A percentile compares a stretch with the other conserved stretches of the same genome.
Evolutionary conservation across 2,888 invertebrate species (phyloP).

Genomic region (Cerceris rybyensis): DNA sequence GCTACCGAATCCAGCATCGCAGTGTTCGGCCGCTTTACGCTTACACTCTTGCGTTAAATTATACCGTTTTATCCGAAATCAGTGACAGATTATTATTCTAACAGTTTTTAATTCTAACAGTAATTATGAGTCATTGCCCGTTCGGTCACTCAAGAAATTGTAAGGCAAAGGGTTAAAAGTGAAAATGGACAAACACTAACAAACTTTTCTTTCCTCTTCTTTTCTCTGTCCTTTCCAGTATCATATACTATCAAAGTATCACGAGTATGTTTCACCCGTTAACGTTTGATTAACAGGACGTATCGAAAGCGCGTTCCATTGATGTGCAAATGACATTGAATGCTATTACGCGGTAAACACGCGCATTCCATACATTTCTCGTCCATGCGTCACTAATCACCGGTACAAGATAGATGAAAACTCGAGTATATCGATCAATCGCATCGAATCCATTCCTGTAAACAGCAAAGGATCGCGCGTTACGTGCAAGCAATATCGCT

Average conservation of each 20-base stretch:
- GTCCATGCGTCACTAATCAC: not conserved
- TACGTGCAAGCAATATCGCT: not conserved
- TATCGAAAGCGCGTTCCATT: conserved; percentile 30
- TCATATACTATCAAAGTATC: not conserved
- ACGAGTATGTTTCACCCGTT: conserved; percentile 15
- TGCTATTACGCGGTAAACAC: conserved; percentile 36
- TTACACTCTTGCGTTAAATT: too few species aligned
- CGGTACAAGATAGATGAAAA: conserved; percentile 29
- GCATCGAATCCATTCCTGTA: not conserved
- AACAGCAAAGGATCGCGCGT: not conserved
- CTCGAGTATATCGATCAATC: conserved; percentile 9
- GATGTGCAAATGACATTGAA: conserved; percentile 41
- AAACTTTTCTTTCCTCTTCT: too few species aligned
- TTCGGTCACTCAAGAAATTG: too few species aligned
- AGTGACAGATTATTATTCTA: too few species aligned
- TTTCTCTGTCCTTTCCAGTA: not conserved
- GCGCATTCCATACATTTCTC: conserved; percentile 25
- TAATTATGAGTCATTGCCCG: too few species aligned
- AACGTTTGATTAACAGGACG: conserved; percentile 28
- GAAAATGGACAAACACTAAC: too few species aligned
- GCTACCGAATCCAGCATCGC: too few species aligned
- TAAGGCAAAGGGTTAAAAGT: too few species aligned
- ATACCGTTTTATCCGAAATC: too few species aligned
- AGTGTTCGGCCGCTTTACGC: too few species aligned
- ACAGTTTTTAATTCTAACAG: too few species aligned